phyloP scores from a whole-genome alignment of 2,797 vertebrate genomes.

The Tragopan temminckii region DNA sequence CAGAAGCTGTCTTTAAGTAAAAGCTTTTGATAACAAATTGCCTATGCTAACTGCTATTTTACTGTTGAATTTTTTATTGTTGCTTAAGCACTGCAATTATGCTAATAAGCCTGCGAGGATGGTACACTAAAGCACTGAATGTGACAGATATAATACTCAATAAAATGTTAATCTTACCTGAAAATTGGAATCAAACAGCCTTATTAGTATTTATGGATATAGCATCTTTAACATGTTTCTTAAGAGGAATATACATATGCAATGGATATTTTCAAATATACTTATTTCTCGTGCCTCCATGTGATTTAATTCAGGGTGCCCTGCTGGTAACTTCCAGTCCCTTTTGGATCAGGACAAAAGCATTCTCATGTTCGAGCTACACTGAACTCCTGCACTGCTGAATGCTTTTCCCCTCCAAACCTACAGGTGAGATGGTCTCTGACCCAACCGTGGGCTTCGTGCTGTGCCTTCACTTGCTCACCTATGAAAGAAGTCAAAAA shows the following conservation, averaged over 20 bases:
- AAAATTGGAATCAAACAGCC: constrained; percentile 84
- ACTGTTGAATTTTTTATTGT: constrained; percentile 84
- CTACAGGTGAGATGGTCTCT: not conserved
- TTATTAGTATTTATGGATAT: constrained; percentile 85
- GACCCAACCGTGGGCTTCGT: not conserved
- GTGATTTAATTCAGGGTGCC: constrained; percentile 65
- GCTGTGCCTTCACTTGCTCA: not conserved
- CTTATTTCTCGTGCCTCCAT: constrained; percentile 35
- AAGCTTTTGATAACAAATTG: constrained; percentile 85
- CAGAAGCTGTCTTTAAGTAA: constrained; percentile 83
- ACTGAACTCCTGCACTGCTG: not conserved
- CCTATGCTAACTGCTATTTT: constrained; percentile 82
- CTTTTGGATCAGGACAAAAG: constrained; percentile 15
- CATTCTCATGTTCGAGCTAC: not conserved
- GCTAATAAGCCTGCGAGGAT: constrained; percentile 82
- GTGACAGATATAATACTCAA: constrained; percentile 85
- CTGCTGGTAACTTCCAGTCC: constrained; percentile 34
- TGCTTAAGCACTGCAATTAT: constrained; percentile 86
- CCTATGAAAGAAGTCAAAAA: not conserved
- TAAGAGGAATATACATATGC: constrained; percentile 76
- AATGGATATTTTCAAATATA: constrained; percentile 71
- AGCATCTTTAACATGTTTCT: constrained; percentile 77
- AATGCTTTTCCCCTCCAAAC: not conserved
- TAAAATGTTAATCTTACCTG: constrained; percentile 86
- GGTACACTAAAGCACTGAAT: constrained; percentile 78